A percentile compares a stretch with the other conserved stretches of the same genome.
Conservation (phyloP, 2,888 invertebrate genomes). For the Piscicola geometra region DNA sequence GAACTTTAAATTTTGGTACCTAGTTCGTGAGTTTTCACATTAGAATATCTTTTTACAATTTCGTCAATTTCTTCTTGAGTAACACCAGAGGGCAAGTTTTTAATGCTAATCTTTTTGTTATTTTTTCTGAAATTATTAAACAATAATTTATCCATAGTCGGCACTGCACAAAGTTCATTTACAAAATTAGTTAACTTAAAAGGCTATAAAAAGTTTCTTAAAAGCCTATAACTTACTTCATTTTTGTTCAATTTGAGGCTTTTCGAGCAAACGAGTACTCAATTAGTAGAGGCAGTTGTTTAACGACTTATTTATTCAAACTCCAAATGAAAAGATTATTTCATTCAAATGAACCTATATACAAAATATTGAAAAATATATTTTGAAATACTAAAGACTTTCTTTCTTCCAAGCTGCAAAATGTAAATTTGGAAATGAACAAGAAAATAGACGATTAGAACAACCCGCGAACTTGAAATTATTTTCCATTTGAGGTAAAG, state of each 20-base stretch:
- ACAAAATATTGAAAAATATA: not conserved
- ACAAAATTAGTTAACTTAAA: no score
- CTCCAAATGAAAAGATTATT: not conserved
- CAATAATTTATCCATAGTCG: no score
- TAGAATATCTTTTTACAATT: slow-evolving; percentile 8
- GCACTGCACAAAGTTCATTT: no score
- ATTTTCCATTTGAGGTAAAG: not conserved
- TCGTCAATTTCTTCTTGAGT: slow-evolving; percentile 8
- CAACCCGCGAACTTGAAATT: slow-evolving; percentile 2
- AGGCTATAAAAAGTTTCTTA: no score
- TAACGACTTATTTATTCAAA: no score
- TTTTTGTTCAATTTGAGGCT: not conserved
- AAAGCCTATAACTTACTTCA: slow-evolving; percentile 2
- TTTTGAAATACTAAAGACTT: not conserved
- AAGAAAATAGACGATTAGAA: not conserved
- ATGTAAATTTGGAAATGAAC: not conserved
- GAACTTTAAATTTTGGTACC: no score
- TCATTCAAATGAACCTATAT: not conserved
- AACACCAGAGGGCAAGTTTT: slow-evolving; percentile 4
- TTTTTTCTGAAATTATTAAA: slow-evolving; percentile 8
- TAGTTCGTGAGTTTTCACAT: slow-evolving; percentile 7
- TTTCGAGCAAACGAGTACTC: no score
- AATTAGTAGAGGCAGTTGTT: no score
- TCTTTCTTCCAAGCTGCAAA: no score
- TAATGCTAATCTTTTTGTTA: slow-evolving; percentile 21